Base-by-base conservation (phyloP, 1,140 invertebrate genomes). In the Zaprionus nigranus region DNA sequence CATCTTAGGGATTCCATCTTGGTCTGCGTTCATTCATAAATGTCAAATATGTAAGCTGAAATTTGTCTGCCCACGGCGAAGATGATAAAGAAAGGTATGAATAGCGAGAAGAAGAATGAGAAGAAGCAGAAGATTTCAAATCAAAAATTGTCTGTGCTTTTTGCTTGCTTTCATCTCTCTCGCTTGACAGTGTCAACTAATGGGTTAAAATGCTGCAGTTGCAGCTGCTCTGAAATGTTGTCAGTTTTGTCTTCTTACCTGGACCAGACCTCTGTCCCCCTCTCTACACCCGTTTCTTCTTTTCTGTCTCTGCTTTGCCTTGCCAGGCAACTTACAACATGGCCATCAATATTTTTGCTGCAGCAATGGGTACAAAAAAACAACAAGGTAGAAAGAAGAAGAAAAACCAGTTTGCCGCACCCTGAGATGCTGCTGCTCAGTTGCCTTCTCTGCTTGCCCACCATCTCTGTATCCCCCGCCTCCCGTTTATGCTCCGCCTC, bases 271-370 rank as follows among this genome's bases (percentile, higher is more conserved):
- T 2, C 5, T 11, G 4, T 1, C 3, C 13, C 43, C 17, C 34
- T 43, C 9, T 17, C 26, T 13, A 34, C 61, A 2, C 13, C 26
- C 40, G 5, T 17, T 28, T 77, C 61, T 62, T 66, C 62, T 76
- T 51, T 66, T 61, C 3, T 20, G 11, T 5, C 64, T 75, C 62
- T 72, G 54, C 72, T 58, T 49, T 73, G 58, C 61, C 59, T 69
- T 28, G 28, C 34, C 70, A 79, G 38, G 9, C 51, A 70, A 75
- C 79, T 82, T 69, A 51, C 81, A 80, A 61, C 81, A 69, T 69
- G 68, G 78, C 81, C 81, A 83, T 83, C 81, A 83, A 83, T 83
- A 84, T 82, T 82, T 82, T 64, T 79, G 62, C 64, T 53, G 69
- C 61, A 34, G 34, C 60, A 24, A 20, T 46, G 63, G 60, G 30